phyloP scores from a whole-genome alignment of 2,888 invertebrate genomes.

The Leptothorax acervorum region DNA sequence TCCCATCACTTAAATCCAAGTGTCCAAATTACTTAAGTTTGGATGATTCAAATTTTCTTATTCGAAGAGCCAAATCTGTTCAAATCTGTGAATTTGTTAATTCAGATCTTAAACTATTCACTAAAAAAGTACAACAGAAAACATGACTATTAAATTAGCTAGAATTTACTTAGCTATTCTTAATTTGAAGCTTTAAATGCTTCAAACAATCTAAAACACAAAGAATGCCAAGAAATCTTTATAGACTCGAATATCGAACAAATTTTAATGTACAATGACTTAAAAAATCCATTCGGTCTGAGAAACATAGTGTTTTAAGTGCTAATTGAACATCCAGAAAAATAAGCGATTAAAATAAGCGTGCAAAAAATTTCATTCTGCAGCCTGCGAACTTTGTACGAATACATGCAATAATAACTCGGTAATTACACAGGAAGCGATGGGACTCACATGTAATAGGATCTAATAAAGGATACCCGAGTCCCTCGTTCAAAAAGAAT shows the following conservation, averaged over 20 bases:
- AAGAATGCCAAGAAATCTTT: background rate
- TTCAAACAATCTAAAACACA: background rate
- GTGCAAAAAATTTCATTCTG: conserved; percentile 16
- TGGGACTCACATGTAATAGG: conserved; percentile 33
- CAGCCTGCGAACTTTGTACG: conserved; percentile 15
- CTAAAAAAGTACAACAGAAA: background rate
- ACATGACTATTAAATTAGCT: background rate
- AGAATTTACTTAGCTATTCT: background rate
- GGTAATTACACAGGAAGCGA: conserved; percentile 46
- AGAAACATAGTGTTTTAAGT: background rate
- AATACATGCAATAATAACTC: conserved; percentile 6
- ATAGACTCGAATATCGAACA: background rate
- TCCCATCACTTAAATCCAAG: background rate
- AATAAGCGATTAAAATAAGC: background rate
- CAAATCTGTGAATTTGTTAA: background rate
- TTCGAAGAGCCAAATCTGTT: background rate
- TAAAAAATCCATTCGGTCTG: background rate
- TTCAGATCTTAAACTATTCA: background rate
- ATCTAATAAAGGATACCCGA: conserved; percentile 32
- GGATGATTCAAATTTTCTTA: background rate
- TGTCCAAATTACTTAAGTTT: background rate
- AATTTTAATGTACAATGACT: background rate
- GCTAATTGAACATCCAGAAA: conserved; percentile 14
- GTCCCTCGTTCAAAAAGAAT: conserved; percentile 12
- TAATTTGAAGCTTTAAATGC: background rate